Conservation (phyloP, 2,113 vertebrate species). For the Collichthys lucidus region DNA sequence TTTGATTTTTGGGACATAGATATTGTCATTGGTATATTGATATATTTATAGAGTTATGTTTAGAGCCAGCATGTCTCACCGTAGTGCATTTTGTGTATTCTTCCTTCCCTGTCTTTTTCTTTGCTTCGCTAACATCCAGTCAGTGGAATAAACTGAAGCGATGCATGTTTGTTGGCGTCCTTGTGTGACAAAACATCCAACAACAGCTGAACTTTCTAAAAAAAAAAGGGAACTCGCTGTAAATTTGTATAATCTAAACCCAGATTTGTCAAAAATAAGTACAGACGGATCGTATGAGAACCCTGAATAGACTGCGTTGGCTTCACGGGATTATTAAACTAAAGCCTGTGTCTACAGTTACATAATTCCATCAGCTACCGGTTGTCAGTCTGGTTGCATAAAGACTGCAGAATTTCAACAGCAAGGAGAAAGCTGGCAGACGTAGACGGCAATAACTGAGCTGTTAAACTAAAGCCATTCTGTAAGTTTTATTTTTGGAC, state of each 20-base stretch:
- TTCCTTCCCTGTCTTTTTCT: too few relatives aligned
- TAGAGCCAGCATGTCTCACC: too few relatives aligned
- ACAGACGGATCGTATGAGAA: background rate
- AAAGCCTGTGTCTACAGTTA: conserved; percentile 3
- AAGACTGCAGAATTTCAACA: conserved; percentile 19
- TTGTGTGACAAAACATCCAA: background rate
- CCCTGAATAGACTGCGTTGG: background rate
- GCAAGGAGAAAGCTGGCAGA: background rate
- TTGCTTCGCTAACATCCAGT: too few relatives aligned
- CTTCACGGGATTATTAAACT: background rate
- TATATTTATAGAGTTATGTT: too few relatives aligned
- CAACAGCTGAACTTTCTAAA: background rate
- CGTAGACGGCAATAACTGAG: background rate
- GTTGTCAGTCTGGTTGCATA: background rate
- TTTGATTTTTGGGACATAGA: too few relatives aligned
- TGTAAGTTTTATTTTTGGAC: background rate
- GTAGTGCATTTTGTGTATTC: too few relatives aligned
- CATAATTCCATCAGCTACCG: background rate
- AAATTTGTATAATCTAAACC: background rate
- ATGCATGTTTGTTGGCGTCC: too few relatives aligned
- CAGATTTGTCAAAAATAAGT: background rate
- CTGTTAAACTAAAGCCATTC: background rate
- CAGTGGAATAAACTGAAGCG: too few relatives aligned
- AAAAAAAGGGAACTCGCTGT: background rate
- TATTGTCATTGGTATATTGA: too few relatives aligned